A percentile compares a stretch with the other conserved stretches of the same genome.
Evolutionary conservation across 2,797 vertebrate genomes (phyloP).

Genomic region (Sus cebifrons): DNA sequence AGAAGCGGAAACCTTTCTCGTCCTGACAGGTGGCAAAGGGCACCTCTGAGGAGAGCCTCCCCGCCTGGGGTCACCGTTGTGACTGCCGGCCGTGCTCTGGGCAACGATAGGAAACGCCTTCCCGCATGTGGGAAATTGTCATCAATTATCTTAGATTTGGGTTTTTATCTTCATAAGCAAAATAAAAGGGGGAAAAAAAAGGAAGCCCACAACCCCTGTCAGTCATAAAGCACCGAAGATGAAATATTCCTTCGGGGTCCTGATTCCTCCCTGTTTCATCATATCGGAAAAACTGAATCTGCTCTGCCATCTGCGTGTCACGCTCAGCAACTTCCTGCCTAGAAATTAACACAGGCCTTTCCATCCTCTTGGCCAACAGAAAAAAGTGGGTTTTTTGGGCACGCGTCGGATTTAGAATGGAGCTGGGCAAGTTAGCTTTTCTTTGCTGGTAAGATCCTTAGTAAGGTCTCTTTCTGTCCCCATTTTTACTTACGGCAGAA

Average conservation of each 20-base stretch:
- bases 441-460: background rate
- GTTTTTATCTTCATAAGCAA: conserved; percentile 16
- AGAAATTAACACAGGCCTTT: rapidly evolving
- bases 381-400: rapidly evolving
- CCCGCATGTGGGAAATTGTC: background rate
- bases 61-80: rapidly evolving
- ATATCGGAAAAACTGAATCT: rapidly evolving
- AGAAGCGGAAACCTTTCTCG: rapidly evolving
- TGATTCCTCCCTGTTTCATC: rapidly evolving
- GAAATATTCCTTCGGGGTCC: rapidly evolving
- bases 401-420: background rate
- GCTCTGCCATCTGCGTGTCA: rapidly evolving
- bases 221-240: rapidly evolving
- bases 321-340: rapidly evolving
- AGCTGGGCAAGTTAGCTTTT: background rate
- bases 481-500: background rate
- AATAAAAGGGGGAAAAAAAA: background rate
- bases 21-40: rapidly evolving
- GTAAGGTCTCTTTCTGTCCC: rapidly evolving
- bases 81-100: background rate
- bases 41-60: rapidly evolving
- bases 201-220: rapidly evolving
- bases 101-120: background rate
- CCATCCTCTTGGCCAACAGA: background rate
- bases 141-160: background rate